Evolutionary conservation across 2,888 invertebrate genomes (phyloP).

Genomic region (Colletes collaris): DNA sequence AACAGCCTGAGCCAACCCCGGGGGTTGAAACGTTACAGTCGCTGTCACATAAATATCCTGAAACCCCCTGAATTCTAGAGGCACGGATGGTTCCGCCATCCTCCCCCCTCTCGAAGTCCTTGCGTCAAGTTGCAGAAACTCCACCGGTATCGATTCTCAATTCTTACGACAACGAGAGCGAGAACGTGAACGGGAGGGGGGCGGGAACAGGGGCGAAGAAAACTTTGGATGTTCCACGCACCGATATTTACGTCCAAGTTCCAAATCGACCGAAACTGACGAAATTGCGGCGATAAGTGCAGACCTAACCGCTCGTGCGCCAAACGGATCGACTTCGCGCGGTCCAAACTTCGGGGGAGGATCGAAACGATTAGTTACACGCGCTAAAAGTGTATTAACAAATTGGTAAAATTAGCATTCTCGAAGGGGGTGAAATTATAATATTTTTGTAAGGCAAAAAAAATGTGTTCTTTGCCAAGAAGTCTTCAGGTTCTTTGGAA

Average conservation of each 20-base stretch:
- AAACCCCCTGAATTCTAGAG: slow-evolving; percentile 79
- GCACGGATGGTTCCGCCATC: slow-evolving; percentile 66
- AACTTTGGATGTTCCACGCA: slow-evolving; percentile 46
- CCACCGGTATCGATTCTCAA: slow-evolving; percentile 79
- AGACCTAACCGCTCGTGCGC: neutral
- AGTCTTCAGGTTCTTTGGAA: too few relatives aligned
- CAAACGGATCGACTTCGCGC: too few relatives aligned
- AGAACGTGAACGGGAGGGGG: neutral
- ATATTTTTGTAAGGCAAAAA: too few relatives aligned
- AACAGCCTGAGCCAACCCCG: slow-evolving; percentile 60
- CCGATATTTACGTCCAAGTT: slow-evolving; percentile 15
- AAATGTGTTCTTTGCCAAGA: too few relatives aligned
- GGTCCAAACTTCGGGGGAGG: too few relatives aligned
- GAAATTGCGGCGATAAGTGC: neutral
- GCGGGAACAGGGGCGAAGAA: slow-evolving; percentile 5
- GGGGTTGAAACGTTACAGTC: slow-evolving; percentile 76
- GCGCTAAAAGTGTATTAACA: too few relatives aligned
- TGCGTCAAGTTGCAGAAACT: slow-evolving; percentile 79
- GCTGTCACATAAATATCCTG: slow-evolving; percentile 81
- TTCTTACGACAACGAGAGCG: slow-evolving; percentile 70
- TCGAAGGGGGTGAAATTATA: too few relatives aligned
- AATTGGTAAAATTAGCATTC: too few relatives aligned
- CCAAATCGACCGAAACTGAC: neutral
- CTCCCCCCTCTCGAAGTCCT: slow-evolving; percentile 43
- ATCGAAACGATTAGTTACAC: too few relatives aligned